phyloP scores from a whole-genome alignment of 1,140 invertebrate genomes.

The Mactra quadrangularis region DNA sequence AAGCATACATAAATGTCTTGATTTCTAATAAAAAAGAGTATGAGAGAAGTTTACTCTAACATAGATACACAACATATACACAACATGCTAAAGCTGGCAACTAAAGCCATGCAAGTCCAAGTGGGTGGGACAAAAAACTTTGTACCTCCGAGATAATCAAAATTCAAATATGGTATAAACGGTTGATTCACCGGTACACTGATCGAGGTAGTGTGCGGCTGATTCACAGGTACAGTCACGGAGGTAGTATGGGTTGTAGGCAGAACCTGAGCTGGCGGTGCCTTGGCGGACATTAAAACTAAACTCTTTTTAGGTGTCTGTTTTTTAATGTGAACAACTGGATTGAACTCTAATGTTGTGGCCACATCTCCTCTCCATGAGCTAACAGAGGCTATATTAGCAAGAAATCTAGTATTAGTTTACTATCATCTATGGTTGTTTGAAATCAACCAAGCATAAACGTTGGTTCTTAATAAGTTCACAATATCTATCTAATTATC shows the following conservation, averaged over 20 bases:
- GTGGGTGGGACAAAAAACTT: neutral
- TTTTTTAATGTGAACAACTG: slow-evolving; percentile 9
- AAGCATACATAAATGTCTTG: too few relatives aligned
- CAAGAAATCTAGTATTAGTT: slow-evolving; percentile 3
- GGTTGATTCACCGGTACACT: slow-evolving; percentile 5
- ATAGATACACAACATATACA: neutral
- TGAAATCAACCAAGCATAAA: neutral
- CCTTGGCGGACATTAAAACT: slow-evolving; percentile 8
- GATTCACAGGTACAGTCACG: slow-evolving; percentile 6
- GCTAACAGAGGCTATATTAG: slow-evolving; percentile 19
- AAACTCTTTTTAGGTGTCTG: slow-evolving; percentile 21
- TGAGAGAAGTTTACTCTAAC: too few relatives aligned
- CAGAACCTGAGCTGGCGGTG: neutral
- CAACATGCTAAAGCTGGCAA: slow-evolving; percentile 18
- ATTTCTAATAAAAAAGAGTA: too few relatives aligned
- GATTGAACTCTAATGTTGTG: slow-evolving; percentile 16
- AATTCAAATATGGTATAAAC: neutral
- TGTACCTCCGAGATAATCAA: slow-evolving; percentile 8
- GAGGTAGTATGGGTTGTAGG: neutral
- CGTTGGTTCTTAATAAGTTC: neutral
- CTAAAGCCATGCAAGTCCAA: slow-evolving; percentile 18
- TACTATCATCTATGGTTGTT: too few relatives aligned
- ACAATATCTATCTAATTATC: neutral
- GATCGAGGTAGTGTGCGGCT: neutral
- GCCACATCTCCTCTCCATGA: neutral